Percentiles rank a stretch among this genome's conserved stretches.
phyloP scores from a whole-genome alignment of 2,888 invertebrate species.

The Andrena camellia region DNA sequence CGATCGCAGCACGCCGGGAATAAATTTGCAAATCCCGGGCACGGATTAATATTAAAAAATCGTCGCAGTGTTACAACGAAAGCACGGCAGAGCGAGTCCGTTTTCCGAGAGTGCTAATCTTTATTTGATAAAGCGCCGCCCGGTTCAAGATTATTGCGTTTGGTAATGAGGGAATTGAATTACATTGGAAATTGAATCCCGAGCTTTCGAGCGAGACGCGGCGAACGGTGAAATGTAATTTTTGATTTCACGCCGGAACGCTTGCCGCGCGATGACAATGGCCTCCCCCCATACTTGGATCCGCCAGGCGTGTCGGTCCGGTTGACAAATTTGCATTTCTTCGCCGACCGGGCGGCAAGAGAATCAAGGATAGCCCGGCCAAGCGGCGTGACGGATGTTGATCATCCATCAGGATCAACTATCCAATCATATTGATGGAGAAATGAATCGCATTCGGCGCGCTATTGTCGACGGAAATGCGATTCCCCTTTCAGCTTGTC shows the following conservation, averaged over 20 bases:
- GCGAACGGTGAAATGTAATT: background rate
- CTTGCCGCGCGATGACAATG: background rate
- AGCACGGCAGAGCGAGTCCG: background rate
- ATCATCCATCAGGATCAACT: constrained; percentile 72
- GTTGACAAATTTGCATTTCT: constrained; percentile 55
- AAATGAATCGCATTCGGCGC: constrained; percentile 64
- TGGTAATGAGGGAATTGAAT: constrained; percentile 30
- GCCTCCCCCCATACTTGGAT: background rate
- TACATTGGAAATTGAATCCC: constrained; percentile 13
- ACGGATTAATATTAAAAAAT: constrained; percentile 38
- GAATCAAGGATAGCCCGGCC: constrained; percentile 33
- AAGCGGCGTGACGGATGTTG: constrained; percentile 58
- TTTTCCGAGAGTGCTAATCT: constrained; percentile 12
- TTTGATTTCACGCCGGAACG: background rate
- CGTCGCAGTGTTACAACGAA: background rate
- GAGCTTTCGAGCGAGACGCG: background rate
- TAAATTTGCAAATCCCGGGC: constrained; percentile 24
- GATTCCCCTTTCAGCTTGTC: constrained; percentile 63
- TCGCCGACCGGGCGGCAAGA: constrained; percentile 32
- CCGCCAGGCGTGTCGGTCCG: constrained; percentile 2
- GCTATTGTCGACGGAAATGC: constrained; percentile 62
- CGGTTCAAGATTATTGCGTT: constrained; percentile 21
- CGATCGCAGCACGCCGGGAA: constrained; percentile 51
- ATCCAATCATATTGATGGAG: constrained; percentile 69
- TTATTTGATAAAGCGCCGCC: constrained; percentile 1